Conservation (phyloP, 2,888 invertebrate genomes). For the Apoderus coryli region DNA sequence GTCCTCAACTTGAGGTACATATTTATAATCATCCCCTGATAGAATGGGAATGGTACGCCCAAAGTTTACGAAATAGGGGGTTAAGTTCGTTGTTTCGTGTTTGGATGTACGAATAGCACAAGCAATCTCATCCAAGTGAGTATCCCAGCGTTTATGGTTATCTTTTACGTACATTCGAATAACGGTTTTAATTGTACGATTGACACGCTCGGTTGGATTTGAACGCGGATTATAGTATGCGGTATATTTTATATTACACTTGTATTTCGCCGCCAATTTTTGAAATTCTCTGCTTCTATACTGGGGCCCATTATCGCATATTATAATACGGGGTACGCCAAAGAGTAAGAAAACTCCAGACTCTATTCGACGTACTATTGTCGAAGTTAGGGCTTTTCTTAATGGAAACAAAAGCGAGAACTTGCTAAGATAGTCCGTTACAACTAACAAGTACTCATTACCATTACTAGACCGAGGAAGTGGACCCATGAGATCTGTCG, state of each 20-base stretch:
- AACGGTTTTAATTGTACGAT: too few relatives aligned
- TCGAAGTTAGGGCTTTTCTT: conserved; percentile 8
- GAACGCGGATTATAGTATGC: conserved; percentile 9
- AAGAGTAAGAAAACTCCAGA: conserved; percentile 11
- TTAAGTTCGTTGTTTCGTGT: conserved; percentile 6
- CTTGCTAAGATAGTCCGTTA: conserved; percentile 11
- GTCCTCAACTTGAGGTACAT: too few relatives aligned
- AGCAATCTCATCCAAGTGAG: conserved; percentile 4
- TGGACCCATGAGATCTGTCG: conserved; percentile 14
- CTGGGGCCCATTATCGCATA: conserved; percentile 12
- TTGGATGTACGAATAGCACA: conserved; percentile 3
- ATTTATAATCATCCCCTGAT: too few relatives aligned
- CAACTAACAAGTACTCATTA: conserved; percentile 8
- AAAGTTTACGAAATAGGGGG: too few relatives aligned
- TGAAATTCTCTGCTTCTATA: conserved; percentile 6
- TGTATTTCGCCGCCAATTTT: conserved; percentile 2
- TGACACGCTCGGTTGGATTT: conserved; percentile 11
- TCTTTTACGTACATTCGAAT: too few relatives aligned
- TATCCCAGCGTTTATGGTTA: conserved; percentile 5
- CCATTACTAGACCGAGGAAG: conserved; percentile 13
- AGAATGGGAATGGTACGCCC: too few relatives aligned
- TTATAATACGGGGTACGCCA: conserved; percentile 10
- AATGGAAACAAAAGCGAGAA: conserved; percentile 11
- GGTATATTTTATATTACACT: conserved; percentile 6
- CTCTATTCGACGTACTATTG: conserved; percentile 7